phyloP scores from a whole-genome alignment of 2,797 vertebrate species.

The Amphiprion clarkii region DNA sequence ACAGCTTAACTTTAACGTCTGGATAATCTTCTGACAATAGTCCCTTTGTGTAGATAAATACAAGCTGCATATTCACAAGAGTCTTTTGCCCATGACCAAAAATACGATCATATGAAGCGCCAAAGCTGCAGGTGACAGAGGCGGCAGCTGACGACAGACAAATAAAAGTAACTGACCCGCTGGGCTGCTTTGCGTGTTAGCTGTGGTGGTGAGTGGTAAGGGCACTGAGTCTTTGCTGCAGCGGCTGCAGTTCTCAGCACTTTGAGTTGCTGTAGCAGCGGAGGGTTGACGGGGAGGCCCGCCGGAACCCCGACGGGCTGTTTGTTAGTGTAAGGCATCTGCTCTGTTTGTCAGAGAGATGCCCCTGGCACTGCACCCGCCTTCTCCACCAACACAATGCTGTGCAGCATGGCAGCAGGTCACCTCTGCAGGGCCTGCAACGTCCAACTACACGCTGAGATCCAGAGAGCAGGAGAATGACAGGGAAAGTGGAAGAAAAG shows the following conservation, averaged over 20 bases:
- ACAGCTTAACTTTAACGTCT: conserved; percentile 67
- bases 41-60: conserved; percentile 61
- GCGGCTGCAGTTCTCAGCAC: conserved; percentile 76
- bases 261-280: conserved; percentile 77
- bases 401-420: conserved; percentile 71
- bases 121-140: conserved; percentile 61
- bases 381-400: conserved; percentile 58
- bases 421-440: conserved; percentile 62
- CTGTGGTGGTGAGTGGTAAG: conserved; percentile 60
- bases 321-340: conserved; percentile 90
- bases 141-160: conserved; percentile 46
- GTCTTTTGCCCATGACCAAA: conserved; percentile 40
- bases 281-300: conserved; percentile 75
- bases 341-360: conserved; percentile 85
- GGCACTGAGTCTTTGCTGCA: conserved; percentile 69
- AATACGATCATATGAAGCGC: conserved; percentile 51
- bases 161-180: conserved; percentile 47
- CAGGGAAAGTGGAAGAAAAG: conserved; percentile 18
- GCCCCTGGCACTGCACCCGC: conserved; percentile 73
- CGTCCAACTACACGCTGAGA: conserved; percentile 58
- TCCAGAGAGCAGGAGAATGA: conserved; percentile 2
- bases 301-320: conserved; percentile 71
- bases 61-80: conserved; percentile 54
- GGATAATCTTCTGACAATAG: conserved; percentile 58
- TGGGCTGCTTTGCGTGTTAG: conserved; percentile 65